Percentiles rank a stretch among this genome's conserved stretches.
Conservation (phyloP, 2,888 invertebrate genomes). For the Drosophila nigritarsus region DNA sequence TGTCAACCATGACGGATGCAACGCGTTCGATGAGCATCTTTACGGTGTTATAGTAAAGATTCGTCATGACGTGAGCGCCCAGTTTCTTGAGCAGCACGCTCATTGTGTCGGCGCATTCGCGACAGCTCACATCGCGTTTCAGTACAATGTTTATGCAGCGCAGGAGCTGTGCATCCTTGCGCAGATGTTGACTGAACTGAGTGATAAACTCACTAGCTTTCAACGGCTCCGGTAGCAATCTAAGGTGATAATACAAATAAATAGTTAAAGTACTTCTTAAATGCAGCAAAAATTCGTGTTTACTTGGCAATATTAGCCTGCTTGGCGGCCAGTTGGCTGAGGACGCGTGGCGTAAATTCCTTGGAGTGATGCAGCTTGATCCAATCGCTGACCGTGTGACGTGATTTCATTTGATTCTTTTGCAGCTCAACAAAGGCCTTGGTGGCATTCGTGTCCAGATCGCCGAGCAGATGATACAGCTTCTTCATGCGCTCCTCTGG, state of each 20-base stretch:
- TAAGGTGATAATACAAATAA: constrained; percentile 70
- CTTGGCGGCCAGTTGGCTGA: constrained; percentile 90
- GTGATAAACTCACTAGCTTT: constrained; percentile 95
- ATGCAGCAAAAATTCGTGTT: not conserved
- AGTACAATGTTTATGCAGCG: constrained; percentile 95
- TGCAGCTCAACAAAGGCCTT: constrained; percentile 97
- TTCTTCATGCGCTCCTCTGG: constrained; percentile 96
- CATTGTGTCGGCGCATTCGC: constrained; percentile 96
- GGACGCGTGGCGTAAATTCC: constrained; percentile 88
- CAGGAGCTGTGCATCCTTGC: constrained; percentile 89
- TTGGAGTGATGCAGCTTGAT: constrained; percentile 91
- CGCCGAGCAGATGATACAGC: constrained; percentile 95
- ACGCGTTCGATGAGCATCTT: constrained; percentile 97
- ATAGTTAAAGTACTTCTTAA: not conserved
- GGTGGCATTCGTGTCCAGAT: constrained; percentile 97
- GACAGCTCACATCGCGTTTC: constrained; percentile 95
- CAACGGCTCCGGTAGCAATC: constrained; percentile 95
- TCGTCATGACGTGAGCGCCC: constrained; percentile 97
- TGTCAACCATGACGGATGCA: constrained; percentile 98
- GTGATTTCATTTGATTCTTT: constrained; percentile 93
- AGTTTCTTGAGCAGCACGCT: constrained; percentile 93
- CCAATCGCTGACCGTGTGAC: constrained; percentile 94
- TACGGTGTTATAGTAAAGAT: constrained; percentile 97
- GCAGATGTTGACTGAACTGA: constrained; percentile 92
- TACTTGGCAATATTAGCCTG: constrained; percentile 85